A percentile compares a stretch with the other conserved stretches of the same genome.
These are phyloP conservation scores for Rhinichthys osculus DNA, from an alignment of 2,797 vertebrate genomes.

Conservation along the genomic window DNA sequence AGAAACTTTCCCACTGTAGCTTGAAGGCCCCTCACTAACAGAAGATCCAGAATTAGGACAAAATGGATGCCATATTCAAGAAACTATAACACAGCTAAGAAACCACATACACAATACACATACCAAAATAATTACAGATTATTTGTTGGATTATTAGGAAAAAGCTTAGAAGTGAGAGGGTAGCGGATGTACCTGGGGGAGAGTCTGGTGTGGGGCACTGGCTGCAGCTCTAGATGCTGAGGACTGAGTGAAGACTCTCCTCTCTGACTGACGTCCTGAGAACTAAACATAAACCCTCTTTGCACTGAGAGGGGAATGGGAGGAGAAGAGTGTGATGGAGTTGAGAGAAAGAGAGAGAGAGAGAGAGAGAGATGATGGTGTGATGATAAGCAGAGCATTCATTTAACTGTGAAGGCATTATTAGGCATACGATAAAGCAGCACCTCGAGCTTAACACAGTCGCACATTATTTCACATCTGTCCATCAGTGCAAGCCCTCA, in stretches of 20 bases:
- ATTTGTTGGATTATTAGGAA: not conserved
- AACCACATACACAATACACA: not conserved
- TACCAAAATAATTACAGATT: not conserved
- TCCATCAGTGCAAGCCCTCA: slow-evolving; percentile 5
- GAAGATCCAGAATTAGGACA: slow-evolving; percentile 9
- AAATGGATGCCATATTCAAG: not conserved
- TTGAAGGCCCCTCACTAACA: slow-evolving; percentile 89
- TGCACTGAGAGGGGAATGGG: slow-evolving; percentile 81
- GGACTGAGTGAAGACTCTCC: slow-evolving; percentile 87
- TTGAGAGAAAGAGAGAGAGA: not conserved
- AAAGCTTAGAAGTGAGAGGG: not conserved
- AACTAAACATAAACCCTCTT: slow-evolving; percentile 91
- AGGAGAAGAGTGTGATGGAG: not conserved
- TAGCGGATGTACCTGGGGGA: slow-evolving; percentile 83
- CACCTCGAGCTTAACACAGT: slow-evolving; percentile 1
- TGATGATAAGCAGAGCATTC: slow-evolving; percentile 17
- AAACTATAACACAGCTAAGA: not conserved
- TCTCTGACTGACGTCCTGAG: slow-evolving; percentile 88
- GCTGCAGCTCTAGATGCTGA: slow-evolving; percentile 90
- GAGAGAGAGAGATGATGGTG: not conserved
- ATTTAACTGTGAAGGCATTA: not conserved
- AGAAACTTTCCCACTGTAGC: slow-evolving; percentile 93
- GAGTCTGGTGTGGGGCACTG: slow-evolving; percentile 84
- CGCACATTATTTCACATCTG: slow-evolving; percentile 18
- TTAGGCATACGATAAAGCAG: slow-evolving; percentile 3